phyloP scores from a whole-genome alignment of 2,888 invertebrate genomes.

The Drosophila limbata region DNA sequence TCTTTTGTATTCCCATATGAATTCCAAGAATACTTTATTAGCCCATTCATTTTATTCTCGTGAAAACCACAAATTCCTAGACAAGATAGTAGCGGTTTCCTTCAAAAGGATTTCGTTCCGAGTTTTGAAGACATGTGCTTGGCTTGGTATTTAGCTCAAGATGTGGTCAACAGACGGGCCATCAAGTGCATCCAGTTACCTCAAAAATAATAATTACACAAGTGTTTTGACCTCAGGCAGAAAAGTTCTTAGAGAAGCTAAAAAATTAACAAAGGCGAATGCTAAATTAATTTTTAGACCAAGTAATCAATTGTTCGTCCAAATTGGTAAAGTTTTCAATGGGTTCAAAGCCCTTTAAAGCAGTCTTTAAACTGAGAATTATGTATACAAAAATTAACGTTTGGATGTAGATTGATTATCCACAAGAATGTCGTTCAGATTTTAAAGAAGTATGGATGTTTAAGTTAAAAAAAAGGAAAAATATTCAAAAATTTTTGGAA shows the following conservation, averaged over 20 bases:
- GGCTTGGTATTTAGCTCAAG: constrained; percentile 3
- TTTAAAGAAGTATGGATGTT: too few relatives aligned
- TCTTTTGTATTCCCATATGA: not conserved
- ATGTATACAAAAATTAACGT: too few relatives aligned
- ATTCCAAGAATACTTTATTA: constrained; percentile 8
- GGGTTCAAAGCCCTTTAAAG: too few relatives aligned
- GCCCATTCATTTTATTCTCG: not conserved
- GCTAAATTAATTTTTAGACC: not conserved
- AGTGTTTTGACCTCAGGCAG: not conserved
- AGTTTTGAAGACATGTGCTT: not conserved
- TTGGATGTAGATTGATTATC: too few relatives aligned
- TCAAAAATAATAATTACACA: not conserved
- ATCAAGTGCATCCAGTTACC: not conserved
- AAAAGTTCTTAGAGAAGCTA: not conserved
- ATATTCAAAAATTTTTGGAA: too few relatives aligned
- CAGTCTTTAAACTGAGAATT: too few relatives aligned
- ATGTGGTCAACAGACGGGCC: not conserved
- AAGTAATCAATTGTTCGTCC: not conserved
- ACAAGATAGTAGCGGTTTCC: not conserved
- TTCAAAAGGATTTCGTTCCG: not conserved
- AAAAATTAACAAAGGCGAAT: not conserved
- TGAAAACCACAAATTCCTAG: constrained; percentile 1
- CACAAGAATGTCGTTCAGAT: too few relatives aligned
- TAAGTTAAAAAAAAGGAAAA: too few relatives aligned
- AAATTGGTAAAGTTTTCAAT: too few relatives aligned